phyloP scores from a whole-genome alignment of 2,888 invertebrate species.

The Melanostoma mellinum region DNA sequence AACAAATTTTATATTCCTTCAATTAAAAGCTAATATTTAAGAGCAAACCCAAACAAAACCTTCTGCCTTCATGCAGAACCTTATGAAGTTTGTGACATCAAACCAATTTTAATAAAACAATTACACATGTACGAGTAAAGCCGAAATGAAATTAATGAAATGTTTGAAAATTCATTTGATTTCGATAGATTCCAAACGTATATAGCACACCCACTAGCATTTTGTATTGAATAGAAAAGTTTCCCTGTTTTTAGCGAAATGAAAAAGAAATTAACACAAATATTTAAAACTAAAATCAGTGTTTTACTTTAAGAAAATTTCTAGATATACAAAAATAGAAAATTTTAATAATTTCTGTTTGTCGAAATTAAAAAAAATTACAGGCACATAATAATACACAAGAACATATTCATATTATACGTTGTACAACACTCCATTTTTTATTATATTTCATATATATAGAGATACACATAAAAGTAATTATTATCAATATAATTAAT shows the following conservation, averaged over 20 bases:
- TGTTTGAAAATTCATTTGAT: conserved; percentile 28
- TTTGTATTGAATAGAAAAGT: conserved; percentile 36
- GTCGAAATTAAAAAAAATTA: conserved; percentile 10
- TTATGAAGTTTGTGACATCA: conserved; percentile 55
- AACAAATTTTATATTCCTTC: conserved; percentile 40
- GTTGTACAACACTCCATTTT: conserved; percentile 58
- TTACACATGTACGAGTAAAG: conserved; percentile 1
- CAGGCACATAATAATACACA: conserved; percentile 45
- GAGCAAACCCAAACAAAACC: conserved; percentile 27
- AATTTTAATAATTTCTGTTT: conserved; percentile 18
- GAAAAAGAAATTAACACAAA: conserved; percentile 22
- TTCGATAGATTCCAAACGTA: conserved; percentile 46
- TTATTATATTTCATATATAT: conserved; percentile 31
- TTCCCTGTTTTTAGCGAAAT: conserved; percentile 35
- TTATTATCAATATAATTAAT: conserved; percentile 24
- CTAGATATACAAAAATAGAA: conserved; percentile 6
- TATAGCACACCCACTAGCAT: conserved; percentile 42
- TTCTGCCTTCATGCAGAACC: conserved; percentile 55
- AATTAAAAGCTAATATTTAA: conserved; percentile 27
- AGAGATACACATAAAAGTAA: conserved; percentile 17
- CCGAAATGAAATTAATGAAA: conserved; percentile 38
- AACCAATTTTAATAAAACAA: conserved; percentile 14
- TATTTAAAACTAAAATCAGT: conserved; percentile 33
- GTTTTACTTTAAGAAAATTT: conserved; percentile 42
- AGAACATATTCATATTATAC: conserved; percentile 49